Base-by-base conservation (phyloP, 2,888 invertebrate genomes). In the Meghimatium bilineatum region DNA sequence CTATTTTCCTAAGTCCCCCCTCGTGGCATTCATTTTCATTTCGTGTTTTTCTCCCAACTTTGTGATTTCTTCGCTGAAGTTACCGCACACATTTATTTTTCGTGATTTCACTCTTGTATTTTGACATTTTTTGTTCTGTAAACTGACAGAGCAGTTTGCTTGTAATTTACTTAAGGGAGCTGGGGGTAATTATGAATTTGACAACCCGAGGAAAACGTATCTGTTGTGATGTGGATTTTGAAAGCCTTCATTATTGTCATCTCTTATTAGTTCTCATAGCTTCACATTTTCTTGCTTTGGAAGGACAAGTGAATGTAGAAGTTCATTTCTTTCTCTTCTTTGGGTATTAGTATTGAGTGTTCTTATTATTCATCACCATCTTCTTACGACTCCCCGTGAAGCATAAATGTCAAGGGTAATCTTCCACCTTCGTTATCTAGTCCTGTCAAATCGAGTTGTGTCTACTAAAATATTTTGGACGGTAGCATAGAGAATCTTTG, bases 141-240 rank as follows among this genome's bases (percentile, higher is more conserved):
- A 78, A 78, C 78, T 78, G 78, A 78, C 78, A 78, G 49, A 29
- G 38, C 67, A 67, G 78, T 78, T 67, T 67, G 78, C 66, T 44
- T 63, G 78, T 38, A 78, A 78, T 78, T 66, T 78, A 60, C 56
- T 78, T 78, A 32, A 63, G 29, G 49, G 67, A 34, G 44, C 23
- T 29, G n/a, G 78, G 66, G n/a, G 78, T n/a, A 78, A 78, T 78
- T 78, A 78, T 66, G 32, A 66, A 1, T 32, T 29, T 78, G 78
- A 38, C 63, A 63, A 44, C 36, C 26, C 29, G n/a, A 20, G 67
- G 49, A 12, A 6, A 32, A 29, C n/a, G 36, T 36, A 60, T 14
- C 76, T 63, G 36, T 77, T 63, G 49, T 60, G 36, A 77, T 60
- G n/a, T 8, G 12, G 63, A 63, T 77, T 77, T 77, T 77, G 76